A percentile compares a stretch with the other conserved stretches of the same genome.
Evolutionary conservation across 1,140 invertebrate genomes (phyloP).

Genomic region (Sycophaga agraensis): DNA sequence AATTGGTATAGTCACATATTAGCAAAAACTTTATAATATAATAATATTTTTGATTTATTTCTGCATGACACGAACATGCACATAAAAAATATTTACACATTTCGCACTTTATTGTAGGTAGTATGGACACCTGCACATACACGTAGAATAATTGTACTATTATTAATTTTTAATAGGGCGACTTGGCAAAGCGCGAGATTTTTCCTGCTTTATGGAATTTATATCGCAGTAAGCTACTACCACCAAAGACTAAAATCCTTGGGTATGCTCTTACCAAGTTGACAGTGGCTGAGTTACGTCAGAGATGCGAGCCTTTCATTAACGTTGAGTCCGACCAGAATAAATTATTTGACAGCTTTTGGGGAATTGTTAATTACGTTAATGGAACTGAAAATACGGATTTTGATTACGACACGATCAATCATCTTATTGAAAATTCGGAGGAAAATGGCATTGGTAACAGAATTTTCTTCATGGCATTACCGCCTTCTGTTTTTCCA

Average conservation of each 20-base stretch:
- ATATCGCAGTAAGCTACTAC: constrained; percentile 86
- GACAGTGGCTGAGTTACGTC: constrained; percentile 70
- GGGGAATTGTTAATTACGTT: constrained; percentile 84
- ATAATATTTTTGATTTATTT: too few relatives aligned
- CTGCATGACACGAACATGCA: too few relatives aligned
- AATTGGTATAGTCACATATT: too few relatives aligned
- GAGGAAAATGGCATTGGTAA: constrained; percentile 80
- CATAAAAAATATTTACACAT: too few relatives aligned
- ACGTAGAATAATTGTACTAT: too few relatives aligned
- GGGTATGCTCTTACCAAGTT: constrained; percentile 91
- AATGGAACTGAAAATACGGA: constrained; percentile 79
- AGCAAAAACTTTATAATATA: too few relatives aligned
- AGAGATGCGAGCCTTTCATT: constrained; percentile 77
- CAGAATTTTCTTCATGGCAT: constrained; percentile 94
- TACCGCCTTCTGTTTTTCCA: constrained; percentile 94
- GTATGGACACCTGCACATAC: too few relatives aligned
- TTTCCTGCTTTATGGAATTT: constrained; percentile 98
- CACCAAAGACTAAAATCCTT: constrained; percentile 85
- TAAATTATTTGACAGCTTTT: constrained; percentile 80
- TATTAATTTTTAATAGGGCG: constrained; percentile 82
- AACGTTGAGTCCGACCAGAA: constrained; percentile 77
- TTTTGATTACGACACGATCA: constrained; percentile 78
- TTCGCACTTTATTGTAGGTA: too few relatives aligned
- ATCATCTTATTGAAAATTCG: constrained; percentile 68
- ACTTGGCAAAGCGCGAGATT: constrained; percentile 97